These are phyloP conservation scores for Chelon labrosus DNA, from an alignment of 2,797 vertebrate genomes.

Conservation along the genomic window DNA sequence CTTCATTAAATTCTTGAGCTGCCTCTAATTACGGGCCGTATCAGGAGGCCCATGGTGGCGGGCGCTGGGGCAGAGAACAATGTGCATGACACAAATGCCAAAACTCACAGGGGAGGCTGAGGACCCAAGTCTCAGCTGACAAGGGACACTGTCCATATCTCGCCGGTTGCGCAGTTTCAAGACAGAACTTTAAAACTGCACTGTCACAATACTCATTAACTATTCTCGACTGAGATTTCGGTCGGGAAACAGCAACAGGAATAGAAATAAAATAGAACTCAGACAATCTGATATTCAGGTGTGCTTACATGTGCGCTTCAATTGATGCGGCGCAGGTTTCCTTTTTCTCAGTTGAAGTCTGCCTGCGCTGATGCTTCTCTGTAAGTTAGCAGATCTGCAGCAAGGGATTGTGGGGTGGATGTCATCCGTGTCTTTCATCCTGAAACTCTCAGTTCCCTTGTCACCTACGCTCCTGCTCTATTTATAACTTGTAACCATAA, in stretches of 20 bases:
- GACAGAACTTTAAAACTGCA: conserved; percentile 25
- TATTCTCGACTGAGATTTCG: neutral
- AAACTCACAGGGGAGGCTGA: conserved; percentile 36
- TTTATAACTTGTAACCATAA: conserved; percentile 89
- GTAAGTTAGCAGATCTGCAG: conserved; percentile 63
- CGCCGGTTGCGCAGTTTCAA: conserved; percentile 24
- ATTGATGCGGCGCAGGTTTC: conserved; percentile 36
- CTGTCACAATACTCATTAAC: conserved; percentile 10
- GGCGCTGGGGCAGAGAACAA: conserved; percentile 68
- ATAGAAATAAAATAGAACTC: neutral
- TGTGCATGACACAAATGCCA: conserved; percentile 69
- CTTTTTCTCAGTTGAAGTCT: conserved; percentile 30
- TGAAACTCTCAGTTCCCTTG: conserved; percentile 79
- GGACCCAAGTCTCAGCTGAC: conserved; percentile 27
- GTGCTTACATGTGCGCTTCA: conserved; percentile 1
- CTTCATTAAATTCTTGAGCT: conserved; percentile 84
- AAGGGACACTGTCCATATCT: conserved; percentile 26
- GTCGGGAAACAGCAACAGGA: neutral
- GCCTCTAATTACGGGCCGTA: conserved; percentile 80
- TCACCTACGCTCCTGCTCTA: conserved; percentile 84
- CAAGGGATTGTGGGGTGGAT: conserved; percentile 79
- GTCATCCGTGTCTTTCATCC: conserved; percentile 82
- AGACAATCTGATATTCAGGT: conserved; percentile 11
- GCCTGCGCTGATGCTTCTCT: conserved; percentile 37
- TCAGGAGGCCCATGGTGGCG: conserved; percentile 62